Percentiles rank a stretch among this genome's conserved stretches.
Conservation (phyloP, 2,888 invertebrate species). For the Lycaena phlaeas region DNA sequence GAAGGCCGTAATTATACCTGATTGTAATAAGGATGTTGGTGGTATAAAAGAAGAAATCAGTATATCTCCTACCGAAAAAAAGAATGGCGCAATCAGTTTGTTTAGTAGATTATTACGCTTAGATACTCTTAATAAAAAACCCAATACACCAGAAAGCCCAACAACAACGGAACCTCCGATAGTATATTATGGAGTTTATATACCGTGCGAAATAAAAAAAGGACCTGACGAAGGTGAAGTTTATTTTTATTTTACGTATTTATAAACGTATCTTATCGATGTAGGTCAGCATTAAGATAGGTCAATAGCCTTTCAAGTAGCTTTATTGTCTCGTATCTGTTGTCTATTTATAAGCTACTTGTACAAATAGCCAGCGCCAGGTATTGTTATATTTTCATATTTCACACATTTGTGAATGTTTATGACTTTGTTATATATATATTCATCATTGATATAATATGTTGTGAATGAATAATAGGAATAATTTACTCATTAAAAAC, state of each 20-base stretch:
- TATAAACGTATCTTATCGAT: conserved; percentile 13
- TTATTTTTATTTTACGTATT: conserved; percentile 10
- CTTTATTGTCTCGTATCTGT: neutral
- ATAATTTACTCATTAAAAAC: too few species aligned
- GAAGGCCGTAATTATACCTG: conserved; percentile 56
- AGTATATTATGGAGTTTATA: conserved; percentile 65
- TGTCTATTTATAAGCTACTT: neutral
- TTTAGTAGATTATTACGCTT: conserved; percentile 52
- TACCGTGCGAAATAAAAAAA: conserved; percentile 67
- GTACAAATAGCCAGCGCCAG: too few species aligned
- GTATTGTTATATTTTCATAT: too few species aligned
- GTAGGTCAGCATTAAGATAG: conserved; percentile 5
- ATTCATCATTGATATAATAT: too few species aligned
- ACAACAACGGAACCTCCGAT: conserved; percentile 38
- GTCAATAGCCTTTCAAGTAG: neutral
- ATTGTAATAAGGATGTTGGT: conserved; percentile 50
- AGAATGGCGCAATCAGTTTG: conserved; percentile 50
- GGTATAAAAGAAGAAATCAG: conserved; percentile 51
- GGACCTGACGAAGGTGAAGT: conserved; percentile 62
- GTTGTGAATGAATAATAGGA: neutral
- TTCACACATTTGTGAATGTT: too few species aligned
- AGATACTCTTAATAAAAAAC: conserved; percentile 45
- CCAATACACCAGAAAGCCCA: conserved; percentile 36
- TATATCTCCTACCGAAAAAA: conserved; percentile 49
- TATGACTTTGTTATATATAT: too few species aligned